Conservation (phyloP, 2,888 invertebrate species). For the Parasteatoda lunata region DNA sequence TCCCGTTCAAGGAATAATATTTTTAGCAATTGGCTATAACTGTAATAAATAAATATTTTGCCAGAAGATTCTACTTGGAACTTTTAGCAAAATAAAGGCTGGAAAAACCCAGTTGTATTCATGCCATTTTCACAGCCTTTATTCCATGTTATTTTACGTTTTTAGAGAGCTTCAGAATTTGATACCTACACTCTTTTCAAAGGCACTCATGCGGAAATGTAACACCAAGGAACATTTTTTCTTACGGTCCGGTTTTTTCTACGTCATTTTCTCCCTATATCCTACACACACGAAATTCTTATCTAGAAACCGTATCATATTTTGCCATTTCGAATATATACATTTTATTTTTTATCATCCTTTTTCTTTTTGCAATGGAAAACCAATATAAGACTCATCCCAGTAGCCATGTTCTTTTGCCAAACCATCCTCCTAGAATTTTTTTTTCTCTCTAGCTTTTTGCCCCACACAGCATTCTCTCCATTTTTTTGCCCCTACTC, state of each 20-base stretch:
- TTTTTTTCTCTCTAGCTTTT: slow-evolving; percentile 17
- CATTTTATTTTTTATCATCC: slow-evolving; percentile 37
- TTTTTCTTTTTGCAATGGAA: slow-evolving; percentile 61
- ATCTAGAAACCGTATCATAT: slow-evolving; percentile 67
- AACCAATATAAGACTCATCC: slow-evolving; percentile 68
- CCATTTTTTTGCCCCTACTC: slow-evolving; percentile 30
- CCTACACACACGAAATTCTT: slow-evolving; percentile 51
- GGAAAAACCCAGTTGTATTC: no score
- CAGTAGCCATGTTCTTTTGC: slow-evolving; percentile 58
- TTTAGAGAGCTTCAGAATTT: not conserved
- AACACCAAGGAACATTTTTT: slow-evolving; percentile 29
- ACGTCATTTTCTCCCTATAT: slow-evolving; percentile 31
- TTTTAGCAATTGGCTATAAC: no score
- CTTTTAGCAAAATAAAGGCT: no score
- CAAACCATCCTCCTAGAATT: slow-evolving; percentile 33
- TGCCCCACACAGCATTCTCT: slow-evolving; percentile 52
- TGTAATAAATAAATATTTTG: no score
- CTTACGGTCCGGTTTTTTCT: slow-evolving; percentile 23
- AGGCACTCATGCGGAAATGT: slow-evolving; percentile 24
- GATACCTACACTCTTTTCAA: not conserved
- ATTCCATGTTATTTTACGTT: not conserved
- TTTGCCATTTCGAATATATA: slow-evolving; percentile 68
- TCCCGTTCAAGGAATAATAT: no score
- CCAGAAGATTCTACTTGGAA: no score
- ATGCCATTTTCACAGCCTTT: not conserved